Conservation (phyloP, 2,888 invertebrate genomes). For the Cyrtodaria siliqua region DNA sequence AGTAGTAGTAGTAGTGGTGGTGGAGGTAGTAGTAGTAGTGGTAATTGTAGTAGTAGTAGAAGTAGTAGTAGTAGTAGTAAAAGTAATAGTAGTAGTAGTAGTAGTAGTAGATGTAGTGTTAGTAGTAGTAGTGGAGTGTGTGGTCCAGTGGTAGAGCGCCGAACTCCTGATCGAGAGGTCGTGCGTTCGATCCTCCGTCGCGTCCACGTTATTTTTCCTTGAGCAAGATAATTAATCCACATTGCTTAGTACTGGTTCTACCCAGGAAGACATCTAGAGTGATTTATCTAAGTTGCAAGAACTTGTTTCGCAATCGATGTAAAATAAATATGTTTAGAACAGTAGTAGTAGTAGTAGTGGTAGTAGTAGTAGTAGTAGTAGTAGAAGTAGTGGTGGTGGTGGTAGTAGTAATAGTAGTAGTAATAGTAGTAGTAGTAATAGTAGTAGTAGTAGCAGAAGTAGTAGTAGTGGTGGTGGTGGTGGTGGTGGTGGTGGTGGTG, state of each 20-base stretch:
- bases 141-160: too few species aligned
- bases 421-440: constrained; percentile 20
- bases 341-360: background rate
- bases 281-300: too few species aligned
- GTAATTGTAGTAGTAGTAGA: constrained; percentile 31
- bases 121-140: constrained; percentile 21
- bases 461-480: constrained; percentile 20
- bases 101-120: constrained; percentile 20
- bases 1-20: constrained; percentile 2
- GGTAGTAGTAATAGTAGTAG: constrained; percentile 32
- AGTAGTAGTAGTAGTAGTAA: constrained; percentile 23
- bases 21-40: background rate
- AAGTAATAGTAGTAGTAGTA: constrained; percentile 26
- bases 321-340: too few species aligned
- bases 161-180: too few species aligned
- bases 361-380: constrained; percentile 3
- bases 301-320: too few species aligned
- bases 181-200: background rate
- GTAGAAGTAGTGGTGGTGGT: constrained; percentile 4
- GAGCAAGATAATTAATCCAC: too few species aligned
- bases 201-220: too few species aligned
- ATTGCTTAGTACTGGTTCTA: too few species aligned
- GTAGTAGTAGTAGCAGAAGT: constrained; percentile 29
- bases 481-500: constrained; percentile 19
- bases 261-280: too few species aligned